Conservation (phyloP, 2,797 vertebrate genomes). For the Amblyraja radiata region DNA sequence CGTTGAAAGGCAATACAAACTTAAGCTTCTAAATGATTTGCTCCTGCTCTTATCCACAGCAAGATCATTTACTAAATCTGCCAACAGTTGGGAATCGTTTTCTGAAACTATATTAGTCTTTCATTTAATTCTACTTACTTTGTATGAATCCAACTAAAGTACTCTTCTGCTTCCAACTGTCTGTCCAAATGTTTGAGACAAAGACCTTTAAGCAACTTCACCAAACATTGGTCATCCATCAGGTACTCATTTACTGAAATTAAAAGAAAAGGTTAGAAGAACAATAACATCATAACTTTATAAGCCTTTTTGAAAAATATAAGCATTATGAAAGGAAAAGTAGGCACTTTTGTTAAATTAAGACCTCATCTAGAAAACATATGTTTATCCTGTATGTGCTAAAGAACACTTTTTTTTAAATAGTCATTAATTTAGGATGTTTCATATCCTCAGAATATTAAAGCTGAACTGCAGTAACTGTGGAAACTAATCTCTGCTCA, state of each 20-base stretch:
- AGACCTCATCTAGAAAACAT: neutral
- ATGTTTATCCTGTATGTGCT: neutral
- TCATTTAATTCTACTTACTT: constrained; percentile 54
- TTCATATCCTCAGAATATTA: neutral
- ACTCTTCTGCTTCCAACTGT: constrained; percentile 79
- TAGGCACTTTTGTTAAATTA: neutral
- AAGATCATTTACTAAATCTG: too few species aligned
- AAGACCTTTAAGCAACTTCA: constrained; percentile 85
- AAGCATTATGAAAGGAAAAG: neutral
- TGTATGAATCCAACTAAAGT: constrained; percentile 75
- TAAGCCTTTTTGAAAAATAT: neutral
- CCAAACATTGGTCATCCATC: constrained; percentile 80
- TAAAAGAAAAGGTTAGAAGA: neutral
- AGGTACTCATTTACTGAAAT: constrained; percentile 72
- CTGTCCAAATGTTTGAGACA: constrained; percentile 89
- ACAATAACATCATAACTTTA: neutral
- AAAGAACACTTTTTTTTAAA: neutral
- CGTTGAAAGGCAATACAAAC: too few species aligned
- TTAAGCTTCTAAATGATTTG: too few species aligned
- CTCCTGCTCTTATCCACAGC: too few species aligned
- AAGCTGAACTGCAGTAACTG: neutral
- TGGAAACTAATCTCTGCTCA: neutral
- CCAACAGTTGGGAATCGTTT: neutral
- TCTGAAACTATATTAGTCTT: neutral
- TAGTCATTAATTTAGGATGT: neutral